Evolutionary conservation across 2,888 invertebrate species (phyloP).

Genomic region (Prosopocoilus inquinatus): DNA sequence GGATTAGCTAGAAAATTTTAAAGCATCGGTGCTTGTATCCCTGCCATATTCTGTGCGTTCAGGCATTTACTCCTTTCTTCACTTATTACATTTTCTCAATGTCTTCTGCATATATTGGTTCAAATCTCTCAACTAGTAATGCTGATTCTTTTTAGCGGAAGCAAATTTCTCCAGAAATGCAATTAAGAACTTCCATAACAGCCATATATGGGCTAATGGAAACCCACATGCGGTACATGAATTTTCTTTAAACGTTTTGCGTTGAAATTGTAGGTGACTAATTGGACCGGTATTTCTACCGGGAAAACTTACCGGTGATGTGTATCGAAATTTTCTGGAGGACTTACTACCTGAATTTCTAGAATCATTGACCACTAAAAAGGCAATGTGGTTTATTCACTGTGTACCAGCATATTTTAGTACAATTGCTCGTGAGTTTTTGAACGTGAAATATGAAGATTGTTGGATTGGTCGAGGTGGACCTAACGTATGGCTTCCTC

Average conservation of each 20-base stretch:
- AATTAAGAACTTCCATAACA: conserved; percentile 10
- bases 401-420: conserved; percentile 30
- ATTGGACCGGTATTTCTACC: conserved; percentile 23
- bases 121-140: conserved; percentile 8
- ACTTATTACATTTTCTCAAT: not conserved
- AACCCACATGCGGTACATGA: conserved; percentile 9
- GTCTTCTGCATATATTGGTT: not conserved
- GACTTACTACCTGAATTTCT: conserved; percentile 18
- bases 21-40: not conserved
- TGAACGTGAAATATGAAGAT: conserved; percentile 22
- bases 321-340: conserved; percentile 18
- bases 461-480: conserved; percentile 31
- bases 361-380: conserved; percentile 25
- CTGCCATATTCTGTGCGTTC: not conserved
- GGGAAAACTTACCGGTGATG: conserved; percentile 16
- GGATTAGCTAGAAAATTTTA: not conserved
- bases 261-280: conserved; percentile 17
- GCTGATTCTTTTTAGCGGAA: conserved; percentile 3
- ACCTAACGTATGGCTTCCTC: conserved; percentile 23
- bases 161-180: conserved; percentile 10
- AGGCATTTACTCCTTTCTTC: not conserved
- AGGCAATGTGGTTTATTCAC: conserved; percentile 35
- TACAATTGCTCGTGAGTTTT: conserved; percentile 22
- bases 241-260: conserved; percentile 18
- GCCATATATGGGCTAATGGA: conserved; percentile 11